phyloP scores from a whole-genome alignment of 2,113 vertebrate genomes.

The Bostrychus sinensis region DNA sequence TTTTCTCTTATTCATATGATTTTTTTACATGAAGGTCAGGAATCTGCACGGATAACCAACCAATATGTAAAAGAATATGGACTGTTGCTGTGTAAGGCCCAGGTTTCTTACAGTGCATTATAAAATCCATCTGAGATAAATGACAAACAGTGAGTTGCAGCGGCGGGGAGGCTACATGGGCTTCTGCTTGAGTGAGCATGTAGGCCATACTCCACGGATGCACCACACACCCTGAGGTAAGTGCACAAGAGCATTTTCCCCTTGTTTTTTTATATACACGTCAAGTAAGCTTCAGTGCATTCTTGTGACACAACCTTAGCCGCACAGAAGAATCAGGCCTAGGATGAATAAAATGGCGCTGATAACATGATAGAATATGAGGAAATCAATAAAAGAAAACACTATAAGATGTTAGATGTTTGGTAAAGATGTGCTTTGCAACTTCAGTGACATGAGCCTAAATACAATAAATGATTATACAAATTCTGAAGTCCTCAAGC shows the following conservation, averaged over 20 bases:
- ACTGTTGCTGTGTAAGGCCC: conserved; percentile 18
- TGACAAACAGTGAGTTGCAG: conserved; percentile 60
- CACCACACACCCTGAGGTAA: conserved; percentile 74
- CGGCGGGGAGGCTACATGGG: conserved; percentile 54
- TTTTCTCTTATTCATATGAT: not conserved
- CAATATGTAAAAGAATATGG: conserved; percentile 10
- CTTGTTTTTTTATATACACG: conserved; percentile 48
- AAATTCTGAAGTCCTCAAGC: too few relatives aligned
- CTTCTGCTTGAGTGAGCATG: conserved; percentile 80
- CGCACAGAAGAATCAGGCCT: conserved; percentile 43
- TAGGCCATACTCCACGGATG: conserved; percentile 78
- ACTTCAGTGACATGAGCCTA: too few relatives aligned
- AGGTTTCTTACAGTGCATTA: conserved; percentile 50
- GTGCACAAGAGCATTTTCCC: conserved; percentile 43
- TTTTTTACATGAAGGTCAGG: not conserved
- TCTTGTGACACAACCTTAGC: conserved; percentile 60
- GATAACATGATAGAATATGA: conserved; percentile 39
- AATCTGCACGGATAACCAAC: conserved; percentile 12
- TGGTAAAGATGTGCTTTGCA: too few relatives aligned
- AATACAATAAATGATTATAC: too few relatives aligned
- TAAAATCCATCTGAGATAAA: conserved; percentile 63
- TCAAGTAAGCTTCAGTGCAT: conserved; percentile 69
- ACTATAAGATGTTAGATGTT: not conserved
- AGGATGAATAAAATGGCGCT: conserved; percentile 43
- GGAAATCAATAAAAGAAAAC: conserved; percentile 6